Percentiles rank a stretch among this genome's conserved stretches.
Evolutionary conservation across 2,888 invertebrate genomes (phyloP).

Genomic region (Synergus japonicus): DNA sequence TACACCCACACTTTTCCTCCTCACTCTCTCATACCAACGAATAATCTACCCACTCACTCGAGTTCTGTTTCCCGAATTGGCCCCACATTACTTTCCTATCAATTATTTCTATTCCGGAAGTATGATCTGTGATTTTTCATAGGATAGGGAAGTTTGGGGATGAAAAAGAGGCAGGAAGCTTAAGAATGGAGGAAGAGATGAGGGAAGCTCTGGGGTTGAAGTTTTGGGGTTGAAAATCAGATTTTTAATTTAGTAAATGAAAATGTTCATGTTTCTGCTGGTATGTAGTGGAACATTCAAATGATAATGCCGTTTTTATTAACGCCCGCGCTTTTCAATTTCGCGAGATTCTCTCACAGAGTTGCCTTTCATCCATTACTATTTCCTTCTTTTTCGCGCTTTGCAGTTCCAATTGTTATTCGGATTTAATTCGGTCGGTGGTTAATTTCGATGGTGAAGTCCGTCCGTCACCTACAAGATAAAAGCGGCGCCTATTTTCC

Average conservation of each 20-base stretch:
- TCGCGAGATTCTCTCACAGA: slow-evolving; percentile 1
- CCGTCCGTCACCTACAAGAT: slow-evolving; percentile 8
- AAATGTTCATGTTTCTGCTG: too few species aligned
- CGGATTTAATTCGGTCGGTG: background rate
- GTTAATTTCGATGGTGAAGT: slow-evolving; percentile 37
- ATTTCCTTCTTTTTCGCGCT: slow-evolving; percentile 33
- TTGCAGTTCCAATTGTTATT: slow-evolving; percentile 27
- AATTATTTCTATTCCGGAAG: slow-evolving; percentile 13
- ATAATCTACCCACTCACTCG: slow-evolving; percentile 22
- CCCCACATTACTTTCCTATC: slow-evolving; percentile 33
- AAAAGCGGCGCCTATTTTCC: slow-evolving; percentile 12
- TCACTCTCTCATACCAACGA: background rate
- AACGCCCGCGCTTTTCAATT: slow-evolving; percentile 13
- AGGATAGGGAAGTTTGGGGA: background rate
- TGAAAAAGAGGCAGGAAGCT: background rate
- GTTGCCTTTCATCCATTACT: background rate
- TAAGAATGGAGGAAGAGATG: background rate
- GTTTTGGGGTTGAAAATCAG: too few species aligned
- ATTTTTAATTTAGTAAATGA: too few species aligned
- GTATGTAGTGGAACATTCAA: background rate
- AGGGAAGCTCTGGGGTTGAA: background rate
- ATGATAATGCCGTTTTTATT: slow-evolving; percentile 8
- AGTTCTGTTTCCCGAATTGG: slow-evolving; percentile 19
- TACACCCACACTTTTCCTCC: slow-evolving; percentile 47
- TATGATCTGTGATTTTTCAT: background rate